Percentiles rank a stretch among this genome's conserved stretches.
Evolutionary conservation across 2,888 invertebrate species (phyloP).

Genomic region (Acrobasis suavella): DNA sequence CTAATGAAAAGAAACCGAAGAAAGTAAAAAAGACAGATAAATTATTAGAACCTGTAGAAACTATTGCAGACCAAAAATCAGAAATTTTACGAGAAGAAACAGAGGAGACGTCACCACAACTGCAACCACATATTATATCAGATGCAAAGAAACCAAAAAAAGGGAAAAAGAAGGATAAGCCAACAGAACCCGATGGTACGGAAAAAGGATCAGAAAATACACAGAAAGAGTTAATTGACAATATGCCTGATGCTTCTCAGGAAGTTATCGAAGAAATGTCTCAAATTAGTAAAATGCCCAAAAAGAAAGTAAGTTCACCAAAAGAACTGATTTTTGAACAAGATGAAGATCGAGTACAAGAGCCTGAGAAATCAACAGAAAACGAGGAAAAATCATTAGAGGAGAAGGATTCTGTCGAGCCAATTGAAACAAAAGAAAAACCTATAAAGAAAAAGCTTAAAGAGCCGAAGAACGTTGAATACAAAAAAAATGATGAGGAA

Average conservation of each 20-base stretch:
- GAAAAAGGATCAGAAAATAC: neutral
- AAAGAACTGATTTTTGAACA: slow-evolving; percentile 3
- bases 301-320: slow-evolving; percentile 6
- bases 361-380: neutral
- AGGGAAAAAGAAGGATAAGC: neutral
- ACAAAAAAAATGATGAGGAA: neutral
- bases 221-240: neutral
- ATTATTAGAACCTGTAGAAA: slow-evolving; percentile 37
- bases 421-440: neutral
- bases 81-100: slow-evolving; percentile 44
- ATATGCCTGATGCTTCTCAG: neutral
- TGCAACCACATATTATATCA: neutral
- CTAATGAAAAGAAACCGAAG: slow-evolving; percentile 25
- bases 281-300: slow-evolving; percentile 3
- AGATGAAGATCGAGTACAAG: neutral
- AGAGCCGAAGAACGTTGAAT: slow-evolving; percentile 12
- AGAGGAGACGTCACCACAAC: neutral
- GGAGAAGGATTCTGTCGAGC: slow-evolving; percentile 20
- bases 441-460: slow-evolving; percentile 14
- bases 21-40: slow-evolving; percentile 38
- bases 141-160: slow-evolving; percentile 40
- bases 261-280: neutral
- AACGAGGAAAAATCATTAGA: slow-evolving; percentile 12
- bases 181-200: neutral
- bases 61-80: slow-evolving; percentile 33